phyloP scores from a whole-genome alignment of 2,797 vertebrate species.

The Novumbra hubbsi region DNA sequence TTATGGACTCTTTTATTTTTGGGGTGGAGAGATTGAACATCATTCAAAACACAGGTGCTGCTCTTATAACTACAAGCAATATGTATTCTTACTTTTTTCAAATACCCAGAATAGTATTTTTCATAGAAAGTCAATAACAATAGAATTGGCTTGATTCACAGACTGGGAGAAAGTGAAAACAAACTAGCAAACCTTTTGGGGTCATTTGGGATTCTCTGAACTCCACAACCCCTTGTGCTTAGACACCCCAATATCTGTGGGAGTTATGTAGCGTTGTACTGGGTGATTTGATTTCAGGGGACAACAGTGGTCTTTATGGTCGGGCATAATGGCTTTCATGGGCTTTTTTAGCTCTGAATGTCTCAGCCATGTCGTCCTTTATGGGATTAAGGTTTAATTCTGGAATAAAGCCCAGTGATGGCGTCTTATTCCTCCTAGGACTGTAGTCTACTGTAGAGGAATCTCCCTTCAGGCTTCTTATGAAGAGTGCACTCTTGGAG shows the following conservation, averaged over 20 bases:
- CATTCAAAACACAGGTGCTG: too few relatives aligned
- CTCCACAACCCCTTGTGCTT: slow-evolving; percentile 20
- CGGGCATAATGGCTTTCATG: slow-evolving; percentile 62
- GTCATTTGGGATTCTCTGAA: not conserved
- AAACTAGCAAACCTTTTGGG: not conserved
- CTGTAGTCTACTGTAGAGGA: slow-evolving; percentile 8
- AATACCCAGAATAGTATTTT: too few relatives aligned
- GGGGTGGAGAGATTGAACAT: too few relatives aligned
- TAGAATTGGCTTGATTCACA: not conserved
- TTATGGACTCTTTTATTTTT: too few relatives aligned
- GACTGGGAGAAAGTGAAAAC: not conserved
- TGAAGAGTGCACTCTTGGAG: not conserved
- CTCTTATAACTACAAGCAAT: too few relatives aligned
- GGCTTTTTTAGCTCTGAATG: slow-evolving; percentile 59
- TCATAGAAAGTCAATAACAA: not conserved
- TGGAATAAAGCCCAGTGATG: slow-evolving; percentile 52
- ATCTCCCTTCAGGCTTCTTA: not conserved
- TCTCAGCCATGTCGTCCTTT: slow-evolving; percentile 53
- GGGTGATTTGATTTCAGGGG: slow-evolving; percentile 62
- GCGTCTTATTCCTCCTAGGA: slow-evolving; percentile 46
- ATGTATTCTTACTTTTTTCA: too few relatives aligned
- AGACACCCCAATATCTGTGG: slow-evolving; percentile 63
- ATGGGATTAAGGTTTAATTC: slow-evolving; percentile 60
- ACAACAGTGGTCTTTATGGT: slow-evolving; percentile 67
- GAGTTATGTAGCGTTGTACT: slow-evolving; percentile 42